Percentiles rank a stretch among this genome's conserved stretches.
Conservation (phyloP, 2,888 invertebrate genomes). For the Caenorhabditis sp. region DNA sequence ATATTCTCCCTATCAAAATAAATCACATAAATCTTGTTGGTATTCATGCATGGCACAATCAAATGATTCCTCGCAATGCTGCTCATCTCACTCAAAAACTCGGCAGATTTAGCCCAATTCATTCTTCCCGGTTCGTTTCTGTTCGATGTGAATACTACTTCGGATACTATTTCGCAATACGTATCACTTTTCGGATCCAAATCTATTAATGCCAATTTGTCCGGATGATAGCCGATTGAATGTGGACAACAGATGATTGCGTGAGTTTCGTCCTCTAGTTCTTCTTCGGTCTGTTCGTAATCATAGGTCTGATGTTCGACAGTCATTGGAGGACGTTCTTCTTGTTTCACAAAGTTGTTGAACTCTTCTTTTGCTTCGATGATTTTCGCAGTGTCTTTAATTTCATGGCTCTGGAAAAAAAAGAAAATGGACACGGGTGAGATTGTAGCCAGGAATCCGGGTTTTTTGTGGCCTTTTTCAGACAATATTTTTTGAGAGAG, state of each 20-base stretch:
- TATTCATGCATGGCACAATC: constrained; percentile 83
- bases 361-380: constrained; percentile 23
- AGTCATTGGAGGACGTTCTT: constrained; percentile 40
- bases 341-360: constrained; percentile 24
- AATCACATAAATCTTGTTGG: constrained; percentile 84
- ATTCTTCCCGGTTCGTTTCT: constrained; percentile 55
- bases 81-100: constrained; percentile 42
- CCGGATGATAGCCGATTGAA: constrained; percentile 28
- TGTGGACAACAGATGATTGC: constrained; percentile 38
- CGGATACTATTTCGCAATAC: constrained; percentile 28
- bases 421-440: no score
- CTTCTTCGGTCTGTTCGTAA: constrained; percentile 28
- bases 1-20: constrained; percentile 73
- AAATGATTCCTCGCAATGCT: constrained; percentile 78
- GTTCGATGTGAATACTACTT: constrained; percentile 26
- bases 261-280: constrained; percentile 24
- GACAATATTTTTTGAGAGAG: no score
- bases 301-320: constrained; percentile 41
- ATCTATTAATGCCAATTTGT: constrained; percentile 41
- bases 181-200: constrained; percentile 39
- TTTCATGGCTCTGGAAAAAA: constrained; percentile 33
- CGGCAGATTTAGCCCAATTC: constrained; percentile 53
- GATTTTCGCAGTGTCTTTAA: constrained; percentile 8
- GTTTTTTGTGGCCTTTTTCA: no score
- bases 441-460: no score